These are phyloP conservation scores for Notarius quadriscutis DNA, from an alignment of 2,113 vertebrate genomes.

Conservation along the genomic window DNA sequence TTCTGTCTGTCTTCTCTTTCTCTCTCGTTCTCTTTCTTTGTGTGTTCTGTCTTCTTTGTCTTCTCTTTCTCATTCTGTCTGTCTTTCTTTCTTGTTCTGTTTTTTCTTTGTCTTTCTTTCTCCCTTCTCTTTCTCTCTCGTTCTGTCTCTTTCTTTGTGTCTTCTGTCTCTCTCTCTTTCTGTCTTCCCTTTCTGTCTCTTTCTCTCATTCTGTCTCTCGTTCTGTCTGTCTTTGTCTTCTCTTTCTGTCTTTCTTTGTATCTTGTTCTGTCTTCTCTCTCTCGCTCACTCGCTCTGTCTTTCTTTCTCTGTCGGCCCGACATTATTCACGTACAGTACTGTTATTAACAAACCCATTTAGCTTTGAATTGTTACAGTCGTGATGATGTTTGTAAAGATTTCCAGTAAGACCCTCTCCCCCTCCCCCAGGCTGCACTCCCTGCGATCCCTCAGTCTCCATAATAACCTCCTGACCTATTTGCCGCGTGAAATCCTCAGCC, in stretches of 20 bases:
- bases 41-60: too few species aligned
- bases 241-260: background rate
- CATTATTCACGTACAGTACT: too few species aligned
- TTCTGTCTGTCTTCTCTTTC: too few species aligned
- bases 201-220: background rate
- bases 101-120: too few species aligned
- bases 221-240: too few species aligned
- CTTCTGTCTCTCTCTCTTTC: background rate
- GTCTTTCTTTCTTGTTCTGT: too few species aligned
- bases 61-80: too few species aligned
- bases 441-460: slow-evolving; percentile 95
- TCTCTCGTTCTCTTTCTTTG: too few species aligned
- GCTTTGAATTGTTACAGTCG: background rate
- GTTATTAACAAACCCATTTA: background rate
- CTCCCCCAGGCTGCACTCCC: slow-evolving; percentile 81
- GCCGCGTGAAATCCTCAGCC: slow-evolving; percentile 88
- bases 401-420: background rate
- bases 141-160: too few species aligned
- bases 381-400: background rate
- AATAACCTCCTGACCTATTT: slow-evolving; percentile 97
- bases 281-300: background rate
- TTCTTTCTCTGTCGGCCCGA: background rate
- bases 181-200: too few species aligned
- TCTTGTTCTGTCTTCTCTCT: background rate
- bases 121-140: too few species aligned